phyloP scores from a whole-genome alignment of 2,888 invertebrate species.

The Spodoptera littoralis region DNA sequence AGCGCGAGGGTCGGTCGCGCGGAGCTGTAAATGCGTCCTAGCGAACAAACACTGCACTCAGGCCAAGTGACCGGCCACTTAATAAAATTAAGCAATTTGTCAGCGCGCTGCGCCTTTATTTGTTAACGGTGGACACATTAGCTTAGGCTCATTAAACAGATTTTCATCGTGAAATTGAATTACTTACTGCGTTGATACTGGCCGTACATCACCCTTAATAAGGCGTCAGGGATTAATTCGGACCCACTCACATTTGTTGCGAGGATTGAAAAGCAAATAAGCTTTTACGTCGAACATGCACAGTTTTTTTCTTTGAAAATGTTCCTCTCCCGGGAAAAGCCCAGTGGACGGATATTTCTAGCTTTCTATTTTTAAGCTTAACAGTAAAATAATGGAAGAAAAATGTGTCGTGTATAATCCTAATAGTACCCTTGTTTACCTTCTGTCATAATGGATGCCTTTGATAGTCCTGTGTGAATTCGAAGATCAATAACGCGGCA shows the following conservation, averaged over 20 bases:
- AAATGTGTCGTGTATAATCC: constrained; percentile 18
- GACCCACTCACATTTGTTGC: constrained; percentile 36
- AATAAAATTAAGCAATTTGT: constrained; percentile 87
- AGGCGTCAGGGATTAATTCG: constrained; percentile 45
- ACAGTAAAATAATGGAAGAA: constrained; percentile 19
- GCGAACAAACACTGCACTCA: constrained; percentile 72
- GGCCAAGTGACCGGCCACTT: constrained; percentile 78
- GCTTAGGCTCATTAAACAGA: constrained; percentile 69
- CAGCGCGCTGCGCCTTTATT: constrained; percentile 78
- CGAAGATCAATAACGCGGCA: constrained; percentile 46
- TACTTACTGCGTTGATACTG: constrained; percentile 57
- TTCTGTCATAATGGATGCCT: constrained; percentile 16
- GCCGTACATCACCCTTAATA: constrained; percentile 57
- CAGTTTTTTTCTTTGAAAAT: constrained; percentile 26
- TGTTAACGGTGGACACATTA: constrained; percentile 72
- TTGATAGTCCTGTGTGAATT: constrained; percentile 30
- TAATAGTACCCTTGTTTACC: constrained; percentile 23
- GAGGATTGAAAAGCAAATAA: constrained; percentile 30
- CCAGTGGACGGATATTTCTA: constrained; percentile 15
- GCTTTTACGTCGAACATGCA: constrained; percentile 18
- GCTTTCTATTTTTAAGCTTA: constrained; percentile 26
- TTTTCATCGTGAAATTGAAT: constrained; percentile 69
- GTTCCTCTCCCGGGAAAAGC: constrained; percentile 5
- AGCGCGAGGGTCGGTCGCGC: constrained; percentile 57
- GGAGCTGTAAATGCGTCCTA: constrained; percentile 57